phyloP scores from a whole-genome alignment of 2,113 vertebrate genomes.

The mouse (Mus musculus) region DNA sequence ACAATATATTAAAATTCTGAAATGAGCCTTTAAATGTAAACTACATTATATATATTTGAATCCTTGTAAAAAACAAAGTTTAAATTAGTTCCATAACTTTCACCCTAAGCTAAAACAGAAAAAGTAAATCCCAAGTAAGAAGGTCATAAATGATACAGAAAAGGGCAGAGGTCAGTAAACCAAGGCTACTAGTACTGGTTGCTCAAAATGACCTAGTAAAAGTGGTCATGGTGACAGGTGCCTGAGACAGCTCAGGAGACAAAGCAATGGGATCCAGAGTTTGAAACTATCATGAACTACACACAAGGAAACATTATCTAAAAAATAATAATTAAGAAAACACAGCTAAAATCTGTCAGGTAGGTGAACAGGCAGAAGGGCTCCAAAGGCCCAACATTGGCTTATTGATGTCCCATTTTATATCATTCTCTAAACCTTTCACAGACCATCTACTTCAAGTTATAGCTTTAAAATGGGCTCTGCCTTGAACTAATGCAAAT shows the following conservation, averaged over 20 bases:
- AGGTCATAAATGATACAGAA: neutral
- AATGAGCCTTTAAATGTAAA: slow-evolving; percentile 2
- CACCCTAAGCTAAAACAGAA: neutral
- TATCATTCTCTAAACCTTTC: neutral
- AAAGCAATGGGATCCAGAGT: neutral
- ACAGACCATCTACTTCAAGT: neutral
- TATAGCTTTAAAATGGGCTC: neutral
- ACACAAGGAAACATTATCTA: neutral
- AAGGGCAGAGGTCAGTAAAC: neutral
- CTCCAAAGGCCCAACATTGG: neutral
- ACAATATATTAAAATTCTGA: neutral
- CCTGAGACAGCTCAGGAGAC: neutral
- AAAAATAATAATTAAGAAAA: neutral
- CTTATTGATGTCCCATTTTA: neutral
- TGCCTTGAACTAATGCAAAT: slow-evolving; percentile 8
- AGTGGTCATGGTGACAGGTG: neutral
- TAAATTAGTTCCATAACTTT: neutral
- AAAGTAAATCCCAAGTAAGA: slow-evolving; percentile 22
- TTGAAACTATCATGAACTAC: neutral
- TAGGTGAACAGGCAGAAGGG: neutral
- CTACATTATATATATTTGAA: neutral
- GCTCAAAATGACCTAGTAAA: neutral
- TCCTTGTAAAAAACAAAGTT: neutral
- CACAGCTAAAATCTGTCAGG: neutral
- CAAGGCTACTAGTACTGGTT: neutral